Conservation (phyloP, 2,888 invertebrate genomes). For the Falcaria lacertinaria region DNA sequence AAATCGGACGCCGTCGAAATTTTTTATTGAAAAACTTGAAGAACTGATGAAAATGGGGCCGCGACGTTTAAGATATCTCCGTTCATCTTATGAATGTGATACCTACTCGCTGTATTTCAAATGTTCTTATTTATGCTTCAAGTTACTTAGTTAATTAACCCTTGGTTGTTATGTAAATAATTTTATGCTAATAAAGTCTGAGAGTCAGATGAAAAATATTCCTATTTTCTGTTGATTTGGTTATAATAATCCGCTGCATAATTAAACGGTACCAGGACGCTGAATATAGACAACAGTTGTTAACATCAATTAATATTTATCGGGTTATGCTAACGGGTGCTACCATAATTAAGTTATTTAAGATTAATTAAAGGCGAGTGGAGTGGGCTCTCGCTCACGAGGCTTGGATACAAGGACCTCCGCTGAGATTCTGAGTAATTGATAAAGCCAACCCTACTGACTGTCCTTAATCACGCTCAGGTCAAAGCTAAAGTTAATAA, state of each 20-base stretch:
- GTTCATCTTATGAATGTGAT: slow-evolving; percentile 58
- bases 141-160: slow-evolving; percentile 9
- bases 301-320: slow-evolving; percentile 1
- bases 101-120: slow-evolving; percentile 49
- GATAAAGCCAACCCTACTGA: slow-evolving; percentile 59
- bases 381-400: slow-evolving; percentile 30
- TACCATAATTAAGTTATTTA: slow-evolving; percentile 63
- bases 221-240: background rate
- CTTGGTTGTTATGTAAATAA: background rate
- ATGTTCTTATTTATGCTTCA: slow-evolving; percentile 37
- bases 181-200: background rate
- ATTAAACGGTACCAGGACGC: background rate
- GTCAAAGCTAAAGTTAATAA: slow-evolving; percentile 47
- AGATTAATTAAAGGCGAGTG: slow-evolving; percentile 54
- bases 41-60: slow-evolving; percentile 74
- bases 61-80: slow-evolving; percentile 65
- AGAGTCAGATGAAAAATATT: background rate
- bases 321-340: slow-evolving; percentile 18
- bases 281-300: background rate
- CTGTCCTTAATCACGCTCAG: slow-evolving; percentile 55
- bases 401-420: slow-evolving; percentile 31
- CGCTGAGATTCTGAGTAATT: slow-evolving; percentile 58
- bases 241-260: background rate
- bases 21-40: slow-evolving; percentile 80
- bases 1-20: slow-evolving; percentile 72